A percentile compares a stretch with the other conserved stretches of the same genome.
Evolutionary conservation across 2,113 vertebrate genomes (phyloP).

Genomic region (Phainopepla nitens): DNA sequence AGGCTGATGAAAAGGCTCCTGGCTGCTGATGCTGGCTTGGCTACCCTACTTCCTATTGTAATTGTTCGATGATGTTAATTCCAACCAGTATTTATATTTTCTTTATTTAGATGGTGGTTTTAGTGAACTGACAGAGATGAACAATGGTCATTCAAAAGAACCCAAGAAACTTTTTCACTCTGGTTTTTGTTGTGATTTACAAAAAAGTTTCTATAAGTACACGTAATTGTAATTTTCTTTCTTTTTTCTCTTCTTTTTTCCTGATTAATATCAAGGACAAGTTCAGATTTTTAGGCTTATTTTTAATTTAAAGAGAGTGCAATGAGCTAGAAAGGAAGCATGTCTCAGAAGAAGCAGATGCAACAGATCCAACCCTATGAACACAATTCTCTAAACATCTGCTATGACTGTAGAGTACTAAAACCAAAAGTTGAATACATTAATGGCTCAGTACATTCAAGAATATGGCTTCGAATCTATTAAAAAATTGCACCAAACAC

Average conservation of each 20-base stretch:
- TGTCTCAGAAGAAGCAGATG: slow-evolving; percentile 44
- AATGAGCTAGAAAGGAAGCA: slow-evolving; percentile 26
- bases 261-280: neutral
- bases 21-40: neutral
- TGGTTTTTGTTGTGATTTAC: neutral
- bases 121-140: neutral
- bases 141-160: neutral
- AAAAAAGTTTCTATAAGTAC: neutral
- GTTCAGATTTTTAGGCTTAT: neutral
- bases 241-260: neutral
- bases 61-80: neutral
- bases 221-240: neutral
- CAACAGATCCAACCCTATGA: slow-evolving; percentile 22
- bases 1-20: neutral
- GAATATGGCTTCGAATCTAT: neutral
- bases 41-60: neutral
- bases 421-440: neutral
- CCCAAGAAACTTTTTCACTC: neutral
- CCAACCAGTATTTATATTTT: neutral
- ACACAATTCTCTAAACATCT: slow-evolving; percentile 54
- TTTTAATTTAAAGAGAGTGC: slow-evolving; percentile 29
- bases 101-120: neutral
- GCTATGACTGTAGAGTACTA: neutral
- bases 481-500: neutral
- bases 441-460: neutral